Percentiles rank a stretch among this genome's conserved stretches.
These are phyloP conservation scores for Seriola rivoliana DNA, from an alignment of 2,113 vertebrate species.

Conservation along the genomic window DNA sequence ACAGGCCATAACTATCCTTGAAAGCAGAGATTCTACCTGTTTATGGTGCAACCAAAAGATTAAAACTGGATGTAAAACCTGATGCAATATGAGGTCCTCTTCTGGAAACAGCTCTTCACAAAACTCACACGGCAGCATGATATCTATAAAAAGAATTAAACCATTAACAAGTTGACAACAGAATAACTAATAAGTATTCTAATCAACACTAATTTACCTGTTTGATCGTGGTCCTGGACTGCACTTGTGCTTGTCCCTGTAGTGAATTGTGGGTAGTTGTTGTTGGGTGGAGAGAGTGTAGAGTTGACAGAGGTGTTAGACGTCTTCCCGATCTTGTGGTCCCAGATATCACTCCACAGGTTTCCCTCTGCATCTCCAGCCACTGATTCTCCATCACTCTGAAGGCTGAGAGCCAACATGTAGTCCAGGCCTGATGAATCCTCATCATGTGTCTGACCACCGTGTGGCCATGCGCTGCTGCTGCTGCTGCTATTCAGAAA, in stretches of 20 bases:
- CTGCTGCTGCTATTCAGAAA: slow-evolving; percentile 63
- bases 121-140: slow-evolving; percentile 96
- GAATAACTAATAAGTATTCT: not conserved
- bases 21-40: not conserved
- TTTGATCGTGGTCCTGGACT: slow-evolving; percentile 59
- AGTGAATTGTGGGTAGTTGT: slow-evolving; percentile 69
- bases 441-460: slow-evolving; percentile 70
- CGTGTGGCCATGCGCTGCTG: slow-evolving; percentile 68
- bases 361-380: slow-evolving; percentile 69
- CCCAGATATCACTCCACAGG: slow-evolving; percentile 83
- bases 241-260: slow-evolving; percentile 49
- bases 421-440: slow-evolving; percentile 89
- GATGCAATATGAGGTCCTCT: slow-evolving; percentile 95
- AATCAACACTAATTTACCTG: slow-evolving; percentile 53
- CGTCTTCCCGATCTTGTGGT: slow-evolving; percentile 68
- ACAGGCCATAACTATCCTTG: not conserved
- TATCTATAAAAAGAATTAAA: slow-evolving; percentile 62
- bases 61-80: slow-evolving; percentile 83
- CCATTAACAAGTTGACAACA: slow-evolving; percentile 1
- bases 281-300: slow-evolving; percentile 66
- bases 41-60: not conserved
- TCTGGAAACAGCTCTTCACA: slow-evolving; percentile 96
- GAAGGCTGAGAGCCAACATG: slow-evolving; percentile 91
- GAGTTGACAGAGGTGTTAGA: slow-evolving; percentile 55
- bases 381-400: slow-evolving; percentile 83